Conservation (phyloP, 2,888 invertebrate genomes). For the Oscheius myriophilus region DNA sequence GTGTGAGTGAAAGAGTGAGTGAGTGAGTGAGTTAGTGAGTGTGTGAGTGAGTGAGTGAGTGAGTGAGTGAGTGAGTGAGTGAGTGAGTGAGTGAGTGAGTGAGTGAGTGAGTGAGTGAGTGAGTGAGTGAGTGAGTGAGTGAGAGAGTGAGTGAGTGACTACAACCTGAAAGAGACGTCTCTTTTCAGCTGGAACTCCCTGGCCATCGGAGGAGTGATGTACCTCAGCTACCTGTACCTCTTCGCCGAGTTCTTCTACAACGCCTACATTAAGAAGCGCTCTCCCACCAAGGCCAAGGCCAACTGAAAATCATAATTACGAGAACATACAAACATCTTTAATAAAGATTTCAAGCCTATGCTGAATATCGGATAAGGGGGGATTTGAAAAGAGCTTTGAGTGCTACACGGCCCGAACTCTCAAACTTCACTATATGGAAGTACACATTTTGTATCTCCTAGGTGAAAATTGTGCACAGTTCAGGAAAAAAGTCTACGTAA, state of each 20-base stretch:
- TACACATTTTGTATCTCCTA: too few species aligned
- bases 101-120: not conserved
- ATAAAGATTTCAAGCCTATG: too few species aligned
- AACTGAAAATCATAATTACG: constrained; percentile 7
- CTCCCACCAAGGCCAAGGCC: constrained; percentile 27
- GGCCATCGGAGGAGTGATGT: constrained; percentile 78
- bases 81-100: not conserved
- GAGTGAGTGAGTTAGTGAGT: not conserved
- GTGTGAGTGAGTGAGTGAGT: not conserved
- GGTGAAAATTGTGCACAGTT: too few species aligned
- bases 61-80: not conserved
- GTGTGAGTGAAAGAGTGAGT: not conserved
- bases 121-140: not conserved
- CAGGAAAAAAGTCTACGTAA: too few species aligned
- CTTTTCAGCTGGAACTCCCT: constrained; percentile 66
- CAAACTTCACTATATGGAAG: too few species aligned
- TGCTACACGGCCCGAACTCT: too few species aligned
- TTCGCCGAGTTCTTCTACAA: constrained; percentile 94
- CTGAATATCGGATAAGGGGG: too few species aligned
- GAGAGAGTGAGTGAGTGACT: not conserved
- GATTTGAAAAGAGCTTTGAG: too few species aligned
- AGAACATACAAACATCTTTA: too few species aligned
- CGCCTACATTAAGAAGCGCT: constrained; percentile 78
- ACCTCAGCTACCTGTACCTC: constrained; percentile 89
- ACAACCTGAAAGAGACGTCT: not conserved